Percentiles rank a stretch among this genome's conserved stretches.
Evolutionary conservation across 2,113 vertebrate genomes (phyloP).

Genomic region (Phoenicopterus ruber): DNA sequence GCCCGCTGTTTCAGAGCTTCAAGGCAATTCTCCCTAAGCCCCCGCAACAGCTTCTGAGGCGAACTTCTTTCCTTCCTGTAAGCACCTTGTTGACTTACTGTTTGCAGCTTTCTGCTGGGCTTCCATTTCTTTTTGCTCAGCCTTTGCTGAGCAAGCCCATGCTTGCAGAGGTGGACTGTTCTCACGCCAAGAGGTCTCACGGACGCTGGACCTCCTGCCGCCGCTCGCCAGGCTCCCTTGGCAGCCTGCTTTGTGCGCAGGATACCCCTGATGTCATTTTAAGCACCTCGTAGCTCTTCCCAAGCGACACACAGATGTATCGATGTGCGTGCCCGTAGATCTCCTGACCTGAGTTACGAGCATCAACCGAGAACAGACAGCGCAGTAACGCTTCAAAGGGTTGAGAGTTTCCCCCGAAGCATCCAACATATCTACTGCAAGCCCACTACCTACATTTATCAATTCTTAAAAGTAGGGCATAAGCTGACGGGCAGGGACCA

Average conservation of each 20-base stretch:
- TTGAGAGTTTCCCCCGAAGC: neutral
- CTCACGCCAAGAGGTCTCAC: neutral
- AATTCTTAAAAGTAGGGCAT: neutral
- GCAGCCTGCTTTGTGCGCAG: neutral
- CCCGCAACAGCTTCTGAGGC: neutral
- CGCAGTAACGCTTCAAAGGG: neutral
- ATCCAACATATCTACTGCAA: neutral
- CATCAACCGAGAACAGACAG: neutral
- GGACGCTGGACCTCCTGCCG: neutral
- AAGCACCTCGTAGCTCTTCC: neutral
- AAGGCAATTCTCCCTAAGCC: neutral
- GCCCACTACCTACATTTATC: neutral
- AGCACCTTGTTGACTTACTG: neutral
- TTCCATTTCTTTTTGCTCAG: neutral
- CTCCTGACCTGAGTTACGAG: neutral
- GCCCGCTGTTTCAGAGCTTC: neutral
- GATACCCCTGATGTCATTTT: neutral
- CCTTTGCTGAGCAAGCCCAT: neutral
- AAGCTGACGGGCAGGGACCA: neutral
- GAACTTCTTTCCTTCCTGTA: neutral
- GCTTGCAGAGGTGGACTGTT: neutral
- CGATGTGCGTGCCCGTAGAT: neutral
- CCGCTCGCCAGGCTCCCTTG: neutral
- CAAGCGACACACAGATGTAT: neutral
- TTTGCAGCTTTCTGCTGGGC: neutral